Conservation (phyloP, 2,113 vertebrate genomes). For the Morone chrysops region DNA sequence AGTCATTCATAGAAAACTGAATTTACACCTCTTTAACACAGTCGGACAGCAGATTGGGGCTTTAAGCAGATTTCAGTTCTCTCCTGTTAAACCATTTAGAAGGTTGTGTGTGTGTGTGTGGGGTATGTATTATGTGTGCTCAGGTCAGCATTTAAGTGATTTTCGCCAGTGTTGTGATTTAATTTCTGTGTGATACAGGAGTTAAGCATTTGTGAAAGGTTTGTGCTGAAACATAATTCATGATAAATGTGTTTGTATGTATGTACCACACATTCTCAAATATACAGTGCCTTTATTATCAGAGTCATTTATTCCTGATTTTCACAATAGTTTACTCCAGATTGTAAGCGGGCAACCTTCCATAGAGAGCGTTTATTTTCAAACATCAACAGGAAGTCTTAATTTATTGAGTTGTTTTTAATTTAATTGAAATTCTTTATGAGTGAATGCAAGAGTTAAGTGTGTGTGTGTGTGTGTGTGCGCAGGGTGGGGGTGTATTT, state of each 20-base stretch:
- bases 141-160: background rate
- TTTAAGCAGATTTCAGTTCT: background rate
- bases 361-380: background rate
- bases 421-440: too few relatives aligned
- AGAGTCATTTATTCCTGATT: background rate
- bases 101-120: background rate
- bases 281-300: background rate
- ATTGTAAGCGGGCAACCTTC: background rate
- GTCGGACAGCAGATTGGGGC: background rate
- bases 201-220: background rate
- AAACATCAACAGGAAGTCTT: background rate
- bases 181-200: background rate
- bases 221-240: background rate
- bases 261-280: background rate
- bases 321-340: background rate
- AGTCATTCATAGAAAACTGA: background rate
- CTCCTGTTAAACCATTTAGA: slow-evolving; percentile 5
- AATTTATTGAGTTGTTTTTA: background rate
- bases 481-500: background rate
- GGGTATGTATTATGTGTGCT: background rate
- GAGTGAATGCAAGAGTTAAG: too few relatives aligned
- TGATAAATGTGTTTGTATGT: background rate
- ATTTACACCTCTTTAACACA: background rate
- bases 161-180: background rate
- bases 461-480: slow-evolving; percentile 10